Evolutionary conservation across 2,888 invertebrate genomes (phyloP).

Genomic region (Agrochola lychnidis): DNA sequence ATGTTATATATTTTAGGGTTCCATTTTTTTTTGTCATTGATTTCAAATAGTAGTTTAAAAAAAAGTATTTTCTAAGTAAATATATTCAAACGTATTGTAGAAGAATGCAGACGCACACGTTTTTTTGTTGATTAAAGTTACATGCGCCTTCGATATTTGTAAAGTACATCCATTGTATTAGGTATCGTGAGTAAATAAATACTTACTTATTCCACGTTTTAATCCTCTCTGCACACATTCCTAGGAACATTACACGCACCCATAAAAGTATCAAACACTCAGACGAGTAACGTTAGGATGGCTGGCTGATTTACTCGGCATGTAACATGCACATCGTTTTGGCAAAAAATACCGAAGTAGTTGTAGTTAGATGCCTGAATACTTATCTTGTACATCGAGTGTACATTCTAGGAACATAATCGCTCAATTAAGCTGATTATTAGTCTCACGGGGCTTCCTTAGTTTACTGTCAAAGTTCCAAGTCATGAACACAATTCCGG

Average conservation of each 20-base stretch:
- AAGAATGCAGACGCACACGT: neutral
- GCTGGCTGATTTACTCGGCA: neutral
- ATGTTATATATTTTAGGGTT: neutral
- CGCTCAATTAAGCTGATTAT: constrained; percentile 8
- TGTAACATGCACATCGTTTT: neutral
- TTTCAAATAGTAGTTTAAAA: no score
- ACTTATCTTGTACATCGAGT: neutral
- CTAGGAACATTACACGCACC: no score
- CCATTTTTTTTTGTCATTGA: no score
- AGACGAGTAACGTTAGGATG: neutral
- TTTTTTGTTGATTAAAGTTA: no score
- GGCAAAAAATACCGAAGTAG: neutral
- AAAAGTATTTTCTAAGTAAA: no score
- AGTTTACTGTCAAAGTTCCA: neutral
- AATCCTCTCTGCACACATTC: no score
- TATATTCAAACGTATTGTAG: neutral
- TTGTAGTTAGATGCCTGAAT: neutral
- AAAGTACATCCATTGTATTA: neutral
- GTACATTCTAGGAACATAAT: constrained; percentile 20
- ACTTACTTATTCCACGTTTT: no score
- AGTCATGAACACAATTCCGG: constrained; percentile 16
- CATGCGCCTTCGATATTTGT: no score
- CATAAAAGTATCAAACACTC: neutral
- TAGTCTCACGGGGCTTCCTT: constrained; percentile 29
- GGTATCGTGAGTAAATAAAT: no score